These are phyloP conservation scores for Archegozetes longisetosus DNA, from an alignment of 1,140 invertebrate species.

Conservation along the genomic window DNA sequence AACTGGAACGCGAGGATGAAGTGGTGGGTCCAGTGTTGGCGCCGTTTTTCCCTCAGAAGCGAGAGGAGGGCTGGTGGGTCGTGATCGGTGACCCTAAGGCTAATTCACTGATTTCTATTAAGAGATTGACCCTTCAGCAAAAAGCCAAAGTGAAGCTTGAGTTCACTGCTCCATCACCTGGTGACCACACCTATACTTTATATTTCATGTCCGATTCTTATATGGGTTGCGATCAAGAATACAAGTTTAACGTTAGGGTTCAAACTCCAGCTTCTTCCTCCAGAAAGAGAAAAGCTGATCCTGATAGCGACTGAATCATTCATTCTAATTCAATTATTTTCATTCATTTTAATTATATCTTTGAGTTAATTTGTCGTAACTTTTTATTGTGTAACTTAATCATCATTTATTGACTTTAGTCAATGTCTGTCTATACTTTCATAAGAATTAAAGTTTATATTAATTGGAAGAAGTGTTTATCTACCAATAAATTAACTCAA, in stretches of 20 bases:
- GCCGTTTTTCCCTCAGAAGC: slow-evolving; percentile 91
- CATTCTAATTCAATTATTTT: too few relatives aligned
- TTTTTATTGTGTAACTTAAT: too few relatives aligned
- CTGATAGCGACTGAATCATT: not conserved
- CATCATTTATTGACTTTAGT: too few relatives aligned
- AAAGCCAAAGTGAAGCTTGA: slow-evolving; percentile 54
- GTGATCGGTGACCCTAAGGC: slow-evolving; percentile 90
- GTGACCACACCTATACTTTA: slow-evolving; percentile 71
- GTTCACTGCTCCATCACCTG: slow-evolving; percentile 71
- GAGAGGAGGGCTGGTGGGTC: slow-evolving; percentile 99
- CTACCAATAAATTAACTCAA: too few relatives aligned
- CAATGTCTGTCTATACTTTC: too few relatives aligned
- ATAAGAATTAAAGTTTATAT: too few relatives aligned
- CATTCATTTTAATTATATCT: too few relatives aligned
- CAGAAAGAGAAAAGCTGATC: slow-evolving; percentile 9
- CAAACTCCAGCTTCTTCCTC: slow-evolving; percentile 19
- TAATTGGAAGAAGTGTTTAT: too few relatives aligned
- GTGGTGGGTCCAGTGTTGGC: slow-evolving; percentile 91
- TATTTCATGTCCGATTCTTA: slow-evolving; percentile 99
- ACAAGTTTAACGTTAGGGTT: slow-evolving; percentile 66
- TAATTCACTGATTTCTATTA: slow-evolving; percentile 90
- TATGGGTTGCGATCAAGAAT: slow-evolving; percentile 94
- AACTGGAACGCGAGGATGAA: slow-evolving; percentile 90
- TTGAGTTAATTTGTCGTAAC: too few relatives aligned
- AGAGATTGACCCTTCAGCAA: slow-evolving; percentile 57